Evolutionary conservation across 2,797 vertebrate species (phyloP).

Genomic region (Rhinogobio ventralis): DNA sequence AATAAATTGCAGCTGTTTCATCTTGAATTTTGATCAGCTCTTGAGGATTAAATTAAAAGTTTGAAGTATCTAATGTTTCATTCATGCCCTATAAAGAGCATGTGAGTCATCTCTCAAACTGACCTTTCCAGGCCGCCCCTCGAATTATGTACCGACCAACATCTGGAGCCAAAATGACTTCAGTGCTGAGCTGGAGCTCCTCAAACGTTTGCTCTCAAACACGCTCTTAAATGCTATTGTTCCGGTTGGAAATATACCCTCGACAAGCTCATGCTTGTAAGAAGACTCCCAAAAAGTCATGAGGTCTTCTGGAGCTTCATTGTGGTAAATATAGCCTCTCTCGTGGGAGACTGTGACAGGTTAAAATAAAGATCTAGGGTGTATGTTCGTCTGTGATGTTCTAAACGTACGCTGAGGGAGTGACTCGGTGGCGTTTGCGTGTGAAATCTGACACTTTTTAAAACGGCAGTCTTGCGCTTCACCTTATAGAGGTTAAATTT

Average conservation of each 20-base stretch:
- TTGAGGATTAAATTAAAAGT: too few relatives aligned
- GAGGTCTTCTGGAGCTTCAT: conserved; percentile 25
- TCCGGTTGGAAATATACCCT: conserved; percentile 40
- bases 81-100: neutral
- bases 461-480: neutral
- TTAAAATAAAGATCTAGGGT: conserved; percentile 34
- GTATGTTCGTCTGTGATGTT: conserved; percentile 7
- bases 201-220: conserved; percentile 33
- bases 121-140: conserved; percentile 35
- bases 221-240: neutral
- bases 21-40: too few relatives aligned
- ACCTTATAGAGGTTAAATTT: neutral
- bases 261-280: conserved; percentile 45
- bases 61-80: neutral
- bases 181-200: conserved; percentile 13
- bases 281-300: conserved; percentile 21
- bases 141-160: conserved; percentile 34
- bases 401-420: neutral
- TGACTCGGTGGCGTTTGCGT: conserved; percentile 41
- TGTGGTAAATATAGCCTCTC: conserved; percentile 33
- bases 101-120: conserved; percentile 26
- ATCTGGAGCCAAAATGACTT: conserved; percentile 46
- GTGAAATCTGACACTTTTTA: conserved; percentile 51
- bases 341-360: neutral
- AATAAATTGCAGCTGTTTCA: too few relatives aligned